phyloP scores from a whole-genome alignment of 2,888 invertebrate genomes.

The Watsonalla binaria region DNA sequence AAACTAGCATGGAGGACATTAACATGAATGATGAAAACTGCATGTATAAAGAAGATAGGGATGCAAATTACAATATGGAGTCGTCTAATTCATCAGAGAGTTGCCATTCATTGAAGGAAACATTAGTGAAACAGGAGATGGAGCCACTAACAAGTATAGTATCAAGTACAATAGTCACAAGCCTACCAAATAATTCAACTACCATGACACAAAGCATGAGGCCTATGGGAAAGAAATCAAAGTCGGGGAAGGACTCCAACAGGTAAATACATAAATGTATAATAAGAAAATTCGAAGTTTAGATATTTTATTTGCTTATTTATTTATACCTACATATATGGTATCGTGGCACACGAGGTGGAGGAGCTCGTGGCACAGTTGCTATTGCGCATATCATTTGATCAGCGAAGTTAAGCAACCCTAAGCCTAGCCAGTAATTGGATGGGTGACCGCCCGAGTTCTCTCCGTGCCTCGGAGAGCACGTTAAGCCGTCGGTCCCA shows the following conservation, averaged over 20 bases:
- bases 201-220: constrained; percentile 49
- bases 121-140: constrained; percentile 52
- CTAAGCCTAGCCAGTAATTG: no score
- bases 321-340: no score
- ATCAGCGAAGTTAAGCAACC: no score
- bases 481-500: no score
- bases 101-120: constrained; percentile 69
- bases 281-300: neutral
- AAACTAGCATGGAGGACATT: constrained; percentile 70
- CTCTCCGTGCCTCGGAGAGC: no score
- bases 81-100: constrained; percentile 73
- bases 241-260: constrained; percentile 62
- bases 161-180: constrained; percentile 47
- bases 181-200: constrained; percentile 49
- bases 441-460: no score
- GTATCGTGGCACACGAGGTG: no score
- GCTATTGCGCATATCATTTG: no score
- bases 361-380: no score
- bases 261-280: constrained; percentile 39
- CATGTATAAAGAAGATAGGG: constrained; percentile 69
- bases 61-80: constrained; percentile 72
- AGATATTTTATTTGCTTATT: no score
- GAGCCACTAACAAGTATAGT: constrained; percentile 50
- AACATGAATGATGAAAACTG: constrained; percentile 70
- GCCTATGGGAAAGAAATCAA: constrained; percentile 53